phyloP scores from a whole-genome alignment of 2,888 invertebrate species.

The Marasmarcha lunaedactyla region DNA sequence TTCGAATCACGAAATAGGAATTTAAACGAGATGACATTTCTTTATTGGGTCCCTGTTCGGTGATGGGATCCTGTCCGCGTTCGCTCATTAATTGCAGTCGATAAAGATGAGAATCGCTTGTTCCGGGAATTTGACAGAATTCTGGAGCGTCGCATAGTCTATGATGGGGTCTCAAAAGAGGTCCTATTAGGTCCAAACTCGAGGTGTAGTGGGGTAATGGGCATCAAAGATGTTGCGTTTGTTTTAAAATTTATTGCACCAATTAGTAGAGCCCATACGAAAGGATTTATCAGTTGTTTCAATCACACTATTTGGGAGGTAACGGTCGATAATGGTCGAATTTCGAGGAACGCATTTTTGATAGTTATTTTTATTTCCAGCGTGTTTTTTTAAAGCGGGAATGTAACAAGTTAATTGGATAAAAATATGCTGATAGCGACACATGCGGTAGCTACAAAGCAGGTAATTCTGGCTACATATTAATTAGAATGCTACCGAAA shows the following conservation, averaged over 20 bases:
- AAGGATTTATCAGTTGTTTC: conserved; percentile 48
- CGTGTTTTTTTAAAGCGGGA: conserved; percentile 61
- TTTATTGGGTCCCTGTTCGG: conserved; percentile 31
- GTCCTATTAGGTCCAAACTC: conserved; percentile 39
- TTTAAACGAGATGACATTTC: conserved; percentile 59
- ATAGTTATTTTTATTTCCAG: conserved; percentile 29
- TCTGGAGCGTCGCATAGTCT: conserved; percentile 25
- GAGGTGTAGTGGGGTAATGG: conserved; percentile 23
- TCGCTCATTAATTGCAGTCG: conserved; percentile 32
- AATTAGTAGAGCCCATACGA: conserved; percentile 63
- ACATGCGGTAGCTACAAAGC: conserved; percentile 38
- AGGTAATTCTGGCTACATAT: conserved; percentile 37
- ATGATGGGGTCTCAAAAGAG: conserved; percentile 26
- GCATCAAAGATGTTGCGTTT: conserved; percentile 42
- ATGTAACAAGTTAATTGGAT: conserved; percentile 67
- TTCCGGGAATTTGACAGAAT: conserved; percentile 36
- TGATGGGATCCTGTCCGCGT: conserved; percentile 34
- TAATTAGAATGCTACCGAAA: conserved; percentile 32
- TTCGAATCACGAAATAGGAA: conserved; percentile 43
- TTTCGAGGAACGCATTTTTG: conserved; percentile 51
- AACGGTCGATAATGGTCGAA: conserved; percentile 57
- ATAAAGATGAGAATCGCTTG: conserved; percentile 41
- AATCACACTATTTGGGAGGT: conserved; percentile 68
- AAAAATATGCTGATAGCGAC: conserved; percentile 46
- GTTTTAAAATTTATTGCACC: conserved; percentile 60